A percentile compares a stretch with the other conserved stretches of the same genome.
Conservation (phyloP, 2,797 vertebrate genomes). For the Chrosomus eos region DNA sequence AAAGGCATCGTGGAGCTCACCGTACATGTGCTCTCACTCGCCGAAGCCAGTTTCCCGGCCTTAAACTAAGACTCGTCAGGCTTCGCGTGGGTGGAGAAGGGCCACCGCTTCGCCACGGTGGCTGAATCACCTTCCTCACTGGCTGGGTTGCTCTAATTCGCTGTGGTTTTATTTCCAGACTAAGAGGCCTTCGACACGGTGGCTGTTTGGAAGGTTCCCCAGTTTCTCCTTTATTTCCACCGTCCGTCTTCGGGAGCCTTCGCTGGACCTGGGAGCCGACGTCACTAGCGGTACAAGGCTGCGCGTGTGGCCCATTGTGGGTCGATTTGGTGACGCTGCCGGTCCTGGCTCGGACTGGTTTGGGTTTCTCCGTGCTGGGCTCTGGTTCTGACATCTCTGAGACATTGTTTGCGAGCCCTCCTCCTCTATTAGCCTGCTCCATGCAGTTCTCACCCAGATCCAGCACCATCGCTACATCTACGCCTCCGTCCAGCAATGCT, state of each 20-base stretch:
- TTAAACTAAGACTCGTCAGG: slow-evolving; percentile 76
- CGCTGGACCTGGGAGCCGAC: slow-evolving; percentile 4
- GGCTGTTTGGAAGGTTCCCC: slow-evolving; percentile 47
- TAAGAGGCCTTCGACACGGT: slow-evolving; percentile 66
- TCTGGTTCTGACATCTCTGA: slow-evolving; percentile 61
- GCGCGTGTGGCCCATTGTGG: slow-evolving; percentile 71
- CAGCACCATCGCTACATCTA: slow-evolving; percentile 85
- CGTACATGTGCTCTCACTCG: slow-evolving; percentile 86
- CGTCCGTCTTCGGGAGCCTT: slow-evolving; percentile 8
- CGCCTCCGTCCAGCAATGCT: slow-evolving; percentile 55
- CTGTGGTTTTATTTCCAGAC: slow-evolving; percentile 70
- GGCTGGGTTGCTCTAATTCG: slow-evolving; percentile 61
- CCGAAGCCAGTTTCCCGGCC: slow-evolving; percentile 78
- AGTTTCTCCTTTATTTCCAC: slow-evolving; percentile 32
- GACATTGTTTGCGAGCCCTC: slow-evolving; percentile 51
- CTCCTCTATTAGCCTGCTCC: slow-evolving; percentile 73
- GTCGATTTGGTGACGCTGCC: slow-evolving; percentile 56
- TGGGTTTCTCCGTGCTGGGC: slow-evolving; percentile 52
- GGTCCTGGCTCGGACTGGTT: slow-evolving; percentile 53
- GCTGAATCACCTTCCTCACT: slow-evolving; percentile 68
- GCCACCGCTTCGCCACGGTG: slow-evolving; percentile 75
- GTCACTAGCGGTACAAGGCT: not conserved
- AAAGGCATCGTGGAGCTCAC: slow-evolving; percentile 72
- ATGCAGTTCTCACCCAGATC: slow-evolving; percentile 81
- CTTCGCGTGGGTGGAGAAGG: slow-evolving; percentile 72